Evolutionary conservation across 1,140 invertebrate genomes (phyloP), one percentile per base, ranked within the genome.

Genomic region (Ctenoplectra terminalis): DNA sequence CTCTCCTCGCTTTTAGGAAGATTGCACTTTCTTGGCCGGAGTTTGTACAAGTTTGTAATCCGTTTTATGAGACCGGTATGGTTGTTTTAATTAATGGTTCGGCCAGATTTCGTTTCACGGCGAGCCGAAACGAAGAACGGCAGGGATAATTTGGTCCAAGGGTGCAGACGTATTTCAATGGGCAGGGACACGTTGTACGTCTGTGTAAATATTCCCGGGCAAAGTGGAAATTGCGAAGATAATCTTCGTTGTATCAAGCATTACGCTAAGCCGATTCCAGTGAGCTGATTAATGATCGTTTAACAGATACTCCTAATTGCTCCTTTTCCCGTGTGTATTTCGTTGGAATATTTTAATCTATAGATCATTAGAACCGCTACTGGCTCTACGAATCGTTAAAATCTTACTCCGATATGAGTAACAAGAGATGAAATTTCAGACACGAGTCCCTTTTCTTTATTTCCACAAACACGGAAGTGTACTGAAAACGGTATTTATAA

Each of bases 221-320:
- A 43, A 63, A 74, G 20, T 60, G 37, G 34, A 26, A 56, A 76
- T 76, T 54, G 43, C 46, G 34, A 66, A 43, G n/a, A 66, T 66
- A 40, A 76, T 67, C 61, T 29, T 54, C 26, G 48, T 73, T 60
- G 37, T 56, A 43, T 52, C 34, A 40, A 67, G 17, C 26, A n/a
- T 46, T 34, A 67, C 8, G 43, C 23, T 67, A 76, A 66, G 61
- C 74, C 50, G 61, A 76, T 67, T 54, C 11, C 48, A 29, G 17
- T 23, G 37, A 43, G 8, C 46, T 67, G 61, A 52, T 67, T 76
- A 37, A 67, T 34, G 61, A 67, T 56, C 74, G 23, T 52, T 75
- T 20, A 3, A 63, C 40, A 43, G 64, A 9, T 20, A 26, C n/a
- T 48, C 43, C 11, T 40, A 76, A 67, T 67, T 76, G n/a, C 48